A percentile compares a stretch with the other conserved stretches of the same genome.
Conservation (phyloP, 2,113 vertebrate genomes). For the Periophthalmodon schlosseri region DNA sequence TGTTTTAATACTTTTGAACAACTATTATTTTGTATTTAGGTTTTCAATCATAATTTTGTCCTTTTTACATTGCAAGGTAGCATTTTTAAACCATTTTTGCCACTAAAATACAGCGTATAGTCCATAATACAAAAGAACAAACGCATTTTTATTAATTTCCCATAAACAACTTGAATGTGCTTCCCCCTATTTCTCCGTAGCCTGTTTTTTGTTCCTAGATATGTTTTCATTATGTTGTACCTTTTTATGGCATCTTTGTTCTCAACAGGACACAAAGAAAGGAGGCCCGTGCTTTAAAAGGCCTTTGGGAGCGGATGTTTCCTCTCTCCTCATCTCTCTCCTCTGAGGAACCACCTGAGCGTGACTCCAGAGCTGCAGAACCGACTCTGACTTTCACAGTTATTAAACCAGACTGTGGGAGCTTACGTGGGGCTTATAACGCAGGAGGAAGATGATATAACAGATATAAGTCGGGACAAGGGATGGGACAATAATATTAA, state of each 20-base stretch:
- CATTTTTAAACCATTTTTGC: no score
- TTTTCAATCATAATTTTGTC: no score
- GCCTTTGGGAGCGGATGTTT: slow-evolving; percentile 54
- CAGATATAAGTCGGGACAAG: no score
- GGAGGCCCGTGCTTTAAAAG: slow-evolving; percentile 32
- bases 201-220: neutral
- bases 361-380: slow-evolving; percentile 42
- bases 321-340: slow-evolving; percentile 37
- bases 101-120: no score
- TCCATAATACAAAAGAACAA: no score
- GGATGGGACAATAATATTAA: no score
- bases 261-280: slow-evolving; percentile 43
- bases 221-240: neutral
- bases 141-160: no score
- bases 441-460: slow-evolving; percentile 5
- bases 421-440: slow-evolving; percentile 15
- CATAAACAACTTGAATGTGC: neutral
- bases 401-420: slow-evolving; percentile 45
- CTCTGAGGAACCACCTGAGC: slow-evolving; percentile 54
- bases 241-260: slow-evolving; percentile 23
- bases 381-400: slow-evolving; percentile 35
- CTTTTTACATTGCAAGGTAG: no score
- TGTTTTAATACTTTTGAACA: no score
- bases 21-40: no score
- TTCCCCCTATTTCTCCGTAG: neutral